Evolutionary conservation across 1,140 invertebrate genomes (phyloP).

Genomic region (Heliconius eleuchia): DNA sequence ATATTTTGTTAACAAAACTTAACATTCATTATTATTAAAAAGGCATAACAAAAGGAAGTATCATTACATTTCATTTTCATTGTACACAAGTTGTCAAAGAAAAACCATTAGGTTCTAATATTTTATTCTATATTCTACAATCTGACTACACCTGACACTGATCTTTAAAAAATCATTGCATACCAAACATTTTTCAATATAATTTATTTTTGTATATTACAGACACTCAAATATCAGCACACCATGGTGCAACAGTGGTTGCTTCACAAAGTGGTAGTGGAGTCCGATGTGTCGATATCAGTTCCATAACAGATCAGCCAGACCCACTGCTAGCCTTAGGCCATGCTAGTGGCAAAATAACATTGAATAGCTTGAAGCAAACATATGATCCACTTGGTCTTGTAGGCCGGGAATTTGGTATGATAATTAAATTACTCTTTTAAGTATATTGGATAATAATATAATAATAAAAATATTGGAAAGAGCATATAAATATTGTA

Average conservation of each 20-base stretch:
- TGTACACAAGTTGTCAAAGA: no score
- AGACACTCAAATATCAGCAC: constrained; percentile 87
- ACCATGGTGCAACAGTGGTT: constrained; percentile 84
- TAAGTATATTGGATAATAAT: no score
- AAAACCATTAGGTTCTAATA: constrained; percentile 33
- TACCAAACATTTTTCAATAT: neutral
- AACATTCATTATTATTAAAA: neutral
- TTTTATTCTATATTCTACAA: constrained; percentile 31
- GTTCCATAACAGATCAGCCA: constrained; percentile 84
- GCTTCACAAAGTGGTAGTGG: constrained; percentile 77
- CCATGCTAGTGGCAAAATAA: constrained; percentile 92
- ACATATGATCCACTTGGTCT: constrained; percentile 85
- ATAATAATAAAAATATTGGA: no score
- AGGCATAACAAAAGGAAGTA: neutral
- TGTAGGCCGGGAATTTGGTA: constrained; percentile 90
- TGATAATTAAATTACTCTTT: constrained; percentile 38
- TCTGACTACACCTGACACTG: no score
- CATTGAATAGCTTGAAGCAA: constrained; percentile 89
- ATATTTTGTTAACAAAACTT: neutral
- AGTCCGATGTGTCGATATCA: constrained; percentile 85
- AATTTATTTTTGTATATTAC: constrained; percentile 39
- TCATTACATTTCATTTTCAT: no score
- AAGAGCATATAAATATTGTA: no score
- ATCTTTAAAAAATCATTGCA: no score
- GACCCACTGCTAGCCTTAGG: constrained; percentile 92